Conservation (phyloP, 2,888 invertebrate genomes). For the Ormia ochracea region DNA sequence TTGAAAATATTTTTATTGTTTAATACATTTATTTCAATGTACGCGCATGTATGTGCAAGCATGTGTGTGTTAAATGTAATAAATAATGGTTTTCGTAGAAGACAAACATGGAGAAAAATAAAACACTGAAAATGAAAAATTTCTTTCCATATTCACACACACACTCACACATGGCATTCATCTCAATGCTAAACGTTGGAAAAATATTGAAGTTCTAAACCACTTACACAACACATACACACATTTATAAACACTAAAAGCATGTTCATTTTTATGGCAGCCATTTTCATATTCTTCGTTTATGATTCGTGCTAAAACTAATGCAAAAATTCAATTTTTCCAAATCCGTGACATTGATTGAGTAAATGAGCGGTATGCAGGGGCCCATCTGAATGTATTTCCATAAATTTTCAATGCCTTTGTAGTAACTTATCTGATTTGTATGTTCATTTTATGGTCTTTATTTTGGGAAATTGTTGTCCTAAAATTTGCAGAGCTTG, state of each 20-base stretch:
- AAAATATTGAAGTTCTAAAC: too few species aligned
- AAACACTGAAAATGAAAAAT: too few species aligned
- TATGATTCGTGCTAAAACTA: too few species aligned
- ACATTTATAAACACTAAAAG: too few species aligned
- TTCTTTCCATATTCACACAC: background rate
- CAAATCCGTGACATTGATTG: too few species aligned
- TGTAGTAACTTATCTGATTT: constrained; percentile 5
- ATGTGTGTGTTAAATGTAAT: constrained; percentile 25
- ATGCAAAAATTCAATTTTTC: too few species aligned
- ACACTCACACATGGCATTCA: background rate
- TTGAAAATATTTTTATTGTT: background rate
- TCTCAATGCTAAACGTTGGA: too few species aligned
- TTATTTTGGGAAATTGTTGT: constrained; percentile 20
- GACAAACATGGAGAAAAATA: constrained; percentile 16
- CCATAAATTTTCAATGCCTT: background rate
- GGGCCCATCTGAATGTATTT: background rate
- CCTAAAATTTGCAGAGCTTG: background rate
- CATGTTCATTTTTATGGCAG: too few species aligned
- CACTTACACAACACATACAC: too few species aligned
- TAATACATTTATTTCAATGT: background rate
- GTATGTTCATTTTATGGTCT: constrained; percentile 12
- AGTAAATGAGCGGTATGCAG: too few species aligned
- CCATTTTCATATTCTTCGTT: too few species aligned
- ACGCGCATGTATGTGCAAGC: background rate
- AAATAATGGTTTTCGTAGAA: constrained; percentile 51